Evolutionary conservation across 2,888 invertebrate genomes (phyloP).

Genomic region (Dasysyrphus albostriatus): DNA sequence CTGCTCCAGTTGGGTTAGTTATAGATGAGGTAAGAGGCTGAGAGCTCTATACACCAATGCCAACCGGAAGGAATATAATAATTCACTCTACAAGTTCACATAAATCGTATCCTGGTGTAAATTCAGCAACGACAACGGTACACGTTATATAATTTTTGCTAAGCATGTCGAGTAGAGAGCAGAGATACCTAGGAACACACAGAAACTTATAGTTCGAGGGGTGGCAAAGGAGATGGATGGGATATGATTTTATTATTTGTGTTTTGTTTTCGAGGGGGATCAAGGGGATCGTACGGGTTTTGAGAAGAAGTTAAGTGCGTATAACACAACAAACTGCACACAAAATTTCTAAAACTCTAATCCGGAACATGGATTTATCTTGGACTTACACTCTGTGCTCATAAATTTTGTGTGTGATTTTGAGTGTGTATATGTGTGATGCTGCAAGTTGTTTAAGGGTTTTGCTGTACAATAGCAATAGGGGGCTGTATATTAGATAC

Average conservation of each 20-base stretch:
- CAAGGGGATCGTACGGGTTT: constrained; percentile 4
- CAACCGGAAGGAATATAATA: constrained; percentile 74
- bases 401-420: constrained; percentile 74
- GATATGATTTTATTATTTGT: constrained; percentile 72
- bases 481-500: constrained; percentile 15
- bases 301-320: constrained; percentile 67
- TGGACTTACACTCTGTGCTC: constrained; percentile 77
- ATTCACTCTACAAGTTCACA: constrained; percentile 77
- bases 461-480: constrained; percentile 40
- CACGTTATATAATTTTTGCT: constrained; percentile 74
- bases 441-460: constrained; percentile 60
- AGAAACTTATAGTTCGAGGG: not conserved
- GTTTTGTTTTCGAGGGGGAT: constrained; percentile 24
- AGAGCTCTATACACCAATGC: constrained; percentile 55
- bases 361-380: constrained; percentile 77
- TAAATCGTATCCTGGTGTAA: constrained; percentile 76
- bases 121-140: constrained; percentile 76
- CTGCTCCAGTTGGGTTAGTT: constrained; percentile 48
- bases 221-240: constrained; percentile 15
- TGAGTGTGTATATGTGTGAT: constrained; percentile 42
- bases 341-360: constrained; percentile 75
- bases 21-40: constrained; percentile 62
- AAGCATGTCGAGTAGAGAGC: constrained; percentile 56
- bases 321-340: constrained; percentile 69
- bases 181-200: constrained; percentile 17